A percentile compares a stretch with the other conserved stretches of the same genome.
Conservation (phyloP, 2,888 invertebrate genomes). For the Cantharis flavilabris region DNA sequence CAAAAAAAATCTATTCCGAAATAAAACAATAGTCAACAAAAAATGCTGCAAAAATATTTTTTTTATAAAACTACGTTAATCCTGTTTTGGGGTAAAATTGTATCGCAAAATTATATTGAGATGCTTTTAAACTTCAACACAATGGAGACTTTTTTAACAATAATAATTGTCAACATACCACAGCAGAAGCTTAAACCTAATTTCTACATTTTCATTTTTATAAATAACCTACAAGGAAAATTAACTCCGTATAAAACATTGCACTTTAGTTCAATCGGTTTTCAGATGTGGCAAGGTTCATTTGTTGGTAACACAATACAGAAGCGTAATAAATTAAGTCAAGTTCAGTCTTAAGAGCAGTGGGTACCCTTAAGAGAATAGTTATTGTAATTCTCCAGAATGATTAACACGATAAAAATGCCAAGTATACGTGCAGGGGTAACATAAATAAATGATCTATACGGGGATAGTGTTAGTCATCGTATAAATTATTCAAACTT, state of each 20-base stretch:
- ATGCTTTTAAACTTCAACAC: background rate
- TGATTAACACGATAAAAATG: constrained; percentile 2
- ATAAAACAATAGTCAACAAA: too few species aligned
- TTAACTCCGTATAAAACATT: background rate
- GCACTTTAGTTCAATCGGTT: background rate
- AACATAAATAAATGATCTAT: constrained; percentile 1
- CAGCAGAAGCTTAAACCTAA: too few species aligned
- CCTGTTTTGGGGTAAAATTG: background rate
- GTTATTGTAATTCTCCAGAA: background rate
- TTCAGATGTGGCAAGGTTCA: background rate
- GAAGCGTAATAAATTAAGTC: background rate
- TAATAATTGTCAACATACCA: background rate
- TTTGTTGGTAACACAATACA: background rate
- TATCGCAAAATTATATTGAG: background rate
- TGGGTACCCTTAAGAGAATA: background rate
- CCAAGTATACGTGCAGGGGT: background rate
- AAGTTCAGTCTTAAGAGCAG: background rate
- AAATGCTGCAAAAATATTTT: too few species aligned
- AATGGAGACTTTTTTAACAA: background rate
- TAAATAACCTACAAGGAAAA: background rate
- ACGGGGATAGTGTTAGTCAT: constrained; percentile 13
- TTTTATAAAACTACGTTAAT: background rate
- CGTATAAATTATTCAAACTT: constrained; percentile 19
- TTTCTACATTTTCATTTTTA: background rate
- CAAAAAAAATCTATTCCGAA: too few species aligned